Evolutionary conservation across 2,888 invertebrate species (phyloP), one percentile per base, ranked within the genome.

Genomic region (Yponomeuta sedellus): DNA sequence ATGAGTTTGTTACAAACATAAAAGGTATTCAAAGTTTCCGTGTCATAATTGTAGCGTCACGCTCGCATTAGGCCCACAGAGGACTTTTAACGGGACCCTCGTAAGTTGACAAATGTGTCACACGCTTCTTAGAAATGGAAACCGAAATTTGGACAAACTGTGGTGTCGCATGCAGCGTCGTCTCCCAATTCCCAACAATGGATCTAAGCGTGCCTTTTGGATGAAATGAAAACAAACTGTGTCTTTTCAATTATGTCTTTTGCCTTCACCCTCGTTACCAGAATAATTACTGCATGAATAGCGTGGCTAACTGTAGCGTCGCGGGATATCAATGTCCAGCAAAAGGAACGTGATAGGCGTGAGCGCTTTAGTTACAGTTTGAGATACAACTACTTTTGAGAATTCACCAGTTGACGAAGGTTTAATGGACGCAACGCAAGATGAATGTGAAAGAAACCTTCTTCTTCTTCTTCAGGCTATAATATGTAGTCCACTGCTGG

Each of bases 71-170:
- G 34, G 10, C 34, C 34, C 34, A 34, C 34, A 52, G 44, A 3
- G 3, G 1, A 52, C 16, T 52, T 52, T 44, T 88, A 90, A 89
- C 89, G 90, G 89, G 74, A 80, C 78, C 74, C 76, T 77, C 56
- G 20, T 20, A 44, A 81, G 75, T 75, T 75, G 77, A 74, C 81
- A 81, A 82, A 83, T 79, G 71, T 76, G 73, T 83, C 83, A 81
- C 86, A 84, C 76, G 77, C 72, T 90, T 90, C 90, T 77, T 69
- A 84, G 90, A 91, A 89, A 81, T 76, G 71, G 80, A 86, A 89
- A 90, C 90, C 89, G 83, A 90, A 83, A 88, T 89, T 88, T 88
- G 87, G 88, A 89, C 90, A 83, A 81, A 87, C 83, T 90, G 90
- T 77, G 90, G 89, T 87, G 83, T 81, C 73, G 74, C 80, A 82